phyloP scores from a whole-genome alignment of 2,113 vertebrate genomes.

The Microtus ochrogaster region DNA sequence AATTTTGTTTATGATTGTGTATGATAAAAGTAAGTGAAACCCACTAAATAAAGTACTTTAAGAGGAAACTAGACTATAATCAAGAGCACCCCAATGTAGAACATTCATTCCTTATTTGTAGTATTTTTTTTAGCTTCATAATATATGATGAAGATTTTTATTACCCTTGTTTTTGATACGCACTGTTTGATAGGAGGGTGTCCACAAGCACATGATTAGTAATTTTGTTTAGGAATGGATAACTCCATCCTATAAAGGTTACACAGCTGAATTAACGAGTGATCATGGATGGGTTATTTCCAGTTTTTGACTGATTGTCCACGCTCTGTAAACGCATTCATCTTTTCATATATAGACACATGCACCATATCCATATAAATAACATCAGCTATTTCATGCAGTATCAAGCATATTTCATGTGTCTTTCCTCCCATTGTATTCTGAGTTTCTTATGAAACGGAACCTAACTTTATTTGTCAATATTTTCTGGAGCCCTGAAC shows the following conservation, averaged over 20 bases:
- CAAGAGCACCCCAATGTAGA: neutral
- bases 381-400: neutral
- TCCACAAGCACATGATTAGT: neutral
- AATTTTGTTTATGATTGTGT: slow-evolving; percentile 2
- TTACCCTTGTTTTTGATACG: neutral
- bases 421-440: neutral
- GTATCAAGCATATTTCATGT: neutral
- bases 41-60: neutral
- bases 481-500: neutral
- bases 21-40: neutral
- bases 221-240: neutral
- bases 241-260: neutral
- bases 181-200: neutral
- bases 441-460: neutral
- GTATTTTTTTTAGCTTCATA: neutral
- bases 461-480: neutral
- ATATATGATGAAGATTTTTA: neutral
- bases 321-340: neutral
- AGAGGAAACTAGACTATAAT: neutral
- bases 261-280: neutral
- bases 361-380: neutral
- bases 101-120: neutral
- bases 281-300: neutral
- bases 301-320: neutral
- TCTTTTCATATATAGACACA: neutral